Conservation (phyloP, 2,113 vertebrate genomes). For the Rhinolophus ferrumequinum region DNA sequence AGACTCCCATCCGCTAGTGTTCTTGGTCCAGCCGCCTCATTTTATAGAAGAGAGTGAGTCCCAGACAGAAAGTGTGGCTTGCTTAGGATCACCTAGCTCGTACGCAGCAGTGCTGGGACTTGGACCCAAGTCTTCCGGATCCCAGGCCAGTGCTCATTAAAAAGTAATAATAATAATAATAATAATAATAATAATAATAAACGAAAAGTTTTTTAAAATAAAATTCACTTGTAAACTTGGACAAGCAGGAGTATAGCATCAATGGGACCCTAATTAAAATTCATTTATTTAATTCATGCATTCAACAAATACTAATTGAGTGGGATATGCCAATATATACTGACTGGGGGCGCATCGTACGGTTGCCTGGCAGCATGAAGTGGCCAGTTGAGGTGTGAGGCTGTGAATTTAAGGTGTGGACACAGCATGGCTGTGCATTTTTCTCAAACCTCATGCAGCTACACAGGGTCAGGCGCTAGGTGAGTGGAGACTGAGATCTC, state of each 20-base stretch:
- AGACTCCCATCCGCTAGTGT: not conserved
- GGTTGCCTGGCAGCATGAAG: not conserved
- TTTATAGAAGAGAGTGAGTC: not conserved
- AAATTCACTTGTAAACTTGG: not conserved
- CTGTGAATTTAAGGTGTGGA: not conserved
- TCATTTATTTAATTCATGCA: not conserved
- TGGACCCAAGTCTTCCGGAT: not conserved
- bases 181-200: not conserved
- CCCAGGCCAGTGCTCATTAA: not conserved
- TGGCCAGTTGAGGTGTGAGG: not conserved
- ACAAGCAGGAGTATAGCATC: not conserved
- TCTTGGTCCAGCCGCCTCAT: not conserved
- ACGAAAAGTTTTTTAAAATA: not conserved
- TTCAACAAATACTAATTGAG: not conserved
- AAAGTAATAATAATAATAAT: not conserved
- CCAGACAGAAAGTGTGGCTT: not conserved
- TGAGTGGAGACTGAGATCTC: not conserved
- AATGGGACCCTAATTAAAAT: not conserved
- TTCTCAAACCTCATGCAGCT: not conserved
- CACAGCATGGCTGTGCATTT: not conserved
- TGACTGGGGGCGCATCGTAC: rapidly evolving
- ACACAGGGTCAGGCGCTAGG: rapidly evolving
- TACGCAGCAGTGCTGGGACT: not conserved
- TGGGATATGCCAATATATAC: not conserved
- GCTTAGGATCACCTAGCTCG: not conserved